These are phyloP conservation scores for Listrodromus nycthemerus DNA, from an alignment of 2,888 invertebrate species.

Conservation along the genomic window DNA sequence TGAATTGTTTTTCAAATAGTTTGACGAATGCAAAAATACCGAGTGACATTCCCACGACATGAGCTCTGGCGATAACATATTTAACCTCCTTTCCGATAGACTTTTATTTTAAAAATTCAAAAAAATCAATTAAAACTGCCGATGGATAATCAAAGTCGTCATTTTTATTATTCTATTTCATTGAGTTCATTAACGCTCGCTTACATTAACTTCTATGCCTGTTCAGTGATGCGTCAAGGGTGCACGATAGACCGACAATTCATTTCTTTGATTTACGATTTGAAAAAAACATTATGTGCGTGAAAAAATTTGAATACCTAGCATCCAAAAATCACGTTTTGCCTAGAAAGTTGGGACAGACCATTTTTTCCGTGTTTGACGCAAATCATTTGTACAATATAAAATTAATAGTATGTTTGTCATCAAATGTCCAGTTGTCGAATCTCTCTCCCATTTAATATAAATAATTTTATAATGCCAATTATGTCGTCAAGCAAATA, in stretches of 20 bases:
- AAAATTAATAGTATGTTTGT: too few relatives aligned
- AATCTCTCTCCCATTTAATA: too few relatives aligned
- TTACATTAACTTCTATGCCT: background rate
- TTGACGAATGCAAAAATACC: conserved; percentile 8
- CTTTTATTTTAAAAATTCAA: background rate
- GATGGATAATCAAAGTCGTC: background rate
- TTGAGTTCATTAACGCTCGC: background rate
- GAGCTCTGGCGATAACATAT: background rate
- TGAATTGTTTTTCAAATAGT: conserved; percentile 18
- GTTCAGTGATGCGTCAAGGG: background rate
- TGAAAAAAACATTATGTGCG: background rate
- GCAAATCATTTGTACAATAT: too few relatives aligned
- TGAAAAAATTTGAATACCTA: background rate
- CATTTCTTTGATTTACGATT: background rate
- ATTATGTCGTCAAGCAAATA: conserved; percentile 1
- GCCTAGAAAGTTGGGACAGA: too few relatives aligned
- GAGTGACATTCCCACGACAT: conserved; percentile 9
- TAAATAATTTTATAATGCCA: too few relatives aligned
- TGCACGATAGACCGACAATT: background rate
- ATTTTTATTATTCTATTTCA: background rate
- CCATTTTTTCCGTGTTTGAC: too few relatives aligned
- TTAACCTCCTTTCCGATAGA: conserved; percentile 24
- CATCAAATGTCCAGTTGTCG: too few relatives aligned
- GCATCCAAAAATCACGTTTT: background rate
- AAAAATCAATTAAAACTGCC: background rate